A percentile compares a stretch with the other conserved stretches of the same genome.
Conservation (phyloP, 2,797 vertebrate species). For the Tragelaphus oryx region DNA sequence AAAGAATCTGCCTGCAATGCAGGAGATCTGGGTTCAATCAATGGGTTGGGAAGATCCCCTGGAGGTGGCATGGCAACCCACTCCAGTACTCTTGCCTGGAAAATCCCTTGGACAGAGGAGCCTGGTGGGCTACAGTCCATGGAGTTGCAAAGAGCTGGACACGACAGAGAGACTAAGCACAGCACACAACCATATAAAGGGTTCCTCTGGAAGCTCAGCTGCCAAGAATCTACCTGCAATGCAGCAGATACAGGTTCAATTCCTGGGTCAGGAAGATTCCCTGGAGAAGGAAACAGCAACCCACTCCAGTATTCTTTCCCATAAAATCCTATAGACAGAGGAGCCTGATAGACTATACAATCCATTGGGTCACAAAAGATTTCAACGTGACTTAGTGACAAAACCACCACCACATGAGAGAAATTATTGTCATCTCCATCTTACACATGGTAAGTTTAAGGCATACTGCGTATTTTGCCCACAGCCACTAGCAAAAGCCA, state of each 20-base stretch:
- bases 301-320: neutral
- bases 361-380: neutral
- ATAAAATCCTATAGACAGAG: neutral
- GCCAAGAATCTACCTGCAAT: neutral
- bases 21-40: neutral
- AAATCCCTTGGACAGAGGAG: neutral
- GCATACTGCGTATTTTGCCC: neutral
- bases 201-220: neutral
- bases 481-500: neutral
- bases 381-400: neutral
- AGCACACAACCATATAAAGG: neutral
- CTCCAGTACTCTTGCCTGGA: neutral
- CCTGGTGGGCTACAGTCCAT: neutral
- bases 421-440: neutral
- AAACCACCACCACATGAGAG: neutral
- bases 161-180: neutral
- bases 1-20: neutral
- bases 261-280: neutral
- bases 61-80: neutral
- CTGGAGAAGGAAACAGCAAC: neutral
- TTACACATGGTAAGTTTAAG: neutral
- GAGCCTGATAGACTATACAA: neutral
- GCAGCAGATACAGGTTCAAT: neutral
- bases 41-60: neutral
- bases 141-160: neutral